Conservation (phyloP, 2,113 vertebrate genomes). For the Climacteris rufus region DNA sequence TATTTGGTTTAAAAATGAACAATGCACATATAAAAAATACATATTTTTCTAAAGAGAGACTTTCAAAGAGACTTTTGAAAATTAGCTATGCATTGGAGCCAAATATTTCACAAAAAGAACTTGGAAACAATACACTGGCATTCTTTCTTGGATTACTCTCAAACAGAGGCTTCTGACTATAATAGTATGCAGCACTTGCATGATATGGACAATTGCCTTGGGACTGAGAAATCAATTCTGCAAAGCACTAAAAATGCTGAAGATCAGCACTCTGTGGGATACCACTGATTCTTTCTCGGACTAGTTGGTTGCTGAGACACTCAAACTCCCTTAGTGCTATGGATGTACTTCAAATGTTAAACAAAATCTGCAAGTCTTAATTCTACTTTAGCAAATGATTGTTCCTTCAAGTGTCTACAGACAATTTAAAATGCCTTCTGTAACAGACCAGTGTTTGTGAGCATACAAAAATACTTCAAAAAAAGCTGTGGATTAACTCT, state of each 20-base stretch:
- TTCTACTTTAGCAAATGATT: not conserved
- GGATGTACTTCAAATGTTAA: constrained; percentile 19
- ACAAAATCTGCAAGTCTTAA: not conserved
- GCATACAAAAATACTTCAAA: not conserved
- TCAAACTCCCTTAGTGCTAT: not conserved
- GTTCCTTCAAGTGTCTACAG: not conserved
- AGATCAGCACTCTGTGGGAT: constrained; percentile 20
- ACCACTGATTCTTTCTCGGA: not conserved
- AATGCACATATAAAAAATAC: not conserved
- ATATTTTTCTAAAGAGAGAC: not conserved
- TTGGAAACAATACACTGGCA: constrained; percentile 33
- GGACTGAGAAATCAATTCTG: constrained; percentile 25
- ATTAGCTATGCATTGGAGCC: constrained; percentile 17
- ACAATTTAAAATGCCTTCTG: not conserved
- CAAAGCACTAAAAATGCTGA: constrained; percentile 13
- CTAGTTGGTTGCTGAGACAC: not conserved
- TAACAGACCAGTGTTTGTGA: not conserved
- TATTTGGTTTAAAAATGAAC: constrained; percentile 18
- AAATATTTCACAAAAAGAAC: constrained; percentile 28
- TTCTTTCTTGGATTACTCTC: constrained; percentile 43
- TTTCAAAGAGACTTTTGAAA: constrained; percentile 48
- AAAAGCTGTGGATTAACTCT: not conserved
- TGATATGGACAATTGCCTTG: constrained; percentile 36
- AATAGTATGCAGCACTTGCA: constrained; percentile 22
- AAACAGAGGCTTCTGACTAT: constrained; percentile 24